These are phyloP conservation scores for Cheilosia impressa DNA, from an alignment of 2,888 invertebrate genomes.

Conservation along the genomic window DNA sequence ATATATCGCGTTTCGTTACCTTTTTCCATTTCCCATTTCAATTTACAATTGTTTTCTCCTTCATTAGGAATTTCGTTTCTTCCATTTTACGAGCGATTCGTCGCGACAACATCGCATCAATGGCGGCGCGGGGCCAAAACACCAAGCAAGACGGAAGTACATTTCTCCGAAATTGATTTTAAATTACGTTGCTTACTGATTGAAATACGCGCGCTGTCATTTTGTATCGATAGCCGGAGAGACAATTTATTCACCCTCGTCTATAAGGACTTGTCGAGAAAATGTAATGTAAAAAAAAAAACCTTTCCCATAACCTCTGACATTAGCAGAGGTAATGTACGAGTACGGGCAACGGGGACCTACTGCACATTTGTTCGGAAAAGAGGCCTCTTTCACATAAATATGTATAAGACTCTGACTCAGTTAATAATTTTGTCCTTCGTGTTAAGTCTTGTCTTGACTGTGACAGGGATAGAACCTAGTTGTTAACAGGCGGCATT, in stretches of 20 bases:
- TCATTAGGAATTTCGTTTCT: constrained; percentile 54
- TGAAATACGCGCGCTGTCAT: constrained; percentile 52
- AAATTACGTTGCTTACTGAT: constrained; percentile 55
- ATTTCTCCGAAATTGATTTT: constrained; percentile 59
- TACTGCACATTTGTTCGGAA: no score
- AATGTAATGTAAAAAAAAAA: background rate
- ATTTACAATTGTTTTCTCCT: constrained; percentile 63
- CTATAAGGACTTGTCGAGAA: background rate
- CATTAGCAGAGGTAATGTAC: background rate
- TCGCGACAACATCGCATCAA: constrained; percentile 39
- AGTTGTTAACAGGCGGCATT: no score
- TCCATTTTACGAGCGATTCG: constrained; percentile 51
- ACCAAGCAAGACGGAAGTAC: constrained; percentile 46
- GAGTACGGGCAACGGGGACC: no score
- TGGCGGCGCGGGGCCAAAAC: background rate
- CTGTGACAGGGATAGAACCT: no score
- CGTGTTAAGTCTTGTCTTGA: no score
- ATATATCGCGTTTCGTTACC: constrained; percentile 20
- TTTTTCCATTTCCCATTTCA: constrained; percentile 18
- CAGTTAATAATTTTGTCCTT: no score
- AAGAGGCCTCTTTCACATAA: no score
- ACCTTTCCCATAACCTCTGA: constrained; percentile 38
- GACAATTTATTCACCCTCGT: constrained; percentile 54
- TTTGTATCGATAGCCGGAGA: constrained; percentile 17
- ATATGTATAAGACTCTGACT: no score